phyloP scores from a whole-genome alignment of 2,797 vertebrate species.

The Sebastes trivittatus region DNA sequence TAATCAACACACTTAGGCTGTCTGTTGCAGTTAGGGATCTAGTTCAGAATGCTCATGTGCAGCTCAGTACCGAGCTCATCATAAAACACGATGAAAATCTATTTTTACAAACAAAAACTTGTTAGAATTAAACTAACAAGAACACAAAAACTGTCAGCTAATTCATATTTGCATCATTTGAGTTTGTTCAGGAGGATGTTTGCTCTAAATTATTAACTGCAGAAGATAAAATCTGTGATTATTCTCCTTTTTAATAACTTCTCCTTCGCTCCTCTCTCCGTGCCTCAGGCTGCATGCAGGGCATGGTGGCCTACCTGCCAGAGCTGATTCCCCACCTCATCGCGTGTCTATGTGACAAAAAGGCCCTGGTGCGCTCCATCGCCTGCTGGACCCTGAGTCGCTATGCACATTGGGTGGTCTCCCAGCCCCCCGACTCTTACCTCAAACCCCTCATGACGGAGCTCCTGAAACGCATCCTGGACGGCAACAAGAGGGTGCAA shows the following conservation, averaged over 20 bases:
- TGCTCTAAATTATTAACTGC: not conserved
- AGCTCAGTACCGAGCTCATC: too few relatives aligned
- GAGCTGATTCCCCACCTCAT: slow-evolving; percentile 94
- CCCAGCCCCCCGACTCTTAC: slow-evolving; percentile 90
- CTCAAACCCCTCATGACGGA: slow-evolving; percentile 96
- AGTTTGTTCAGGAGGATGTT: not conserved
- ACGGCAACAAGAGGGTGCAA: slow-evolving; percentile 95
- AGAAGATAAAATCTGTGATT: not conserved
- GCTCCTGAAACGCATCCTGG: slow-evolving; percentile 94
- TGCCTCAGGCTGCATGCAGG: slow-evolving; percentile 91
- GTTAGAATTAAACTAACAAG: too few relatives aligned
- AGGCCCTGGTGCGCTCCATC: slow-evolving; percentile 94
- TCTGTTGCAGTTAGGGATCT: too few relatives aligned
- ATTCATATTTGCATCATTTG: too few relatives aligned
- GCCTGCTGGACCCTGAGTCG: slow-evolving; percentile 97
- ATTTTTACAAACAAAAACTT: too few relatives aligned
- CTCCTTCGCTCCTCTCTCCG: not conserved
- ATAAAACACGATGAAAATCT: too few relatives aligned
- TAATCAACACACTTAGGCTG: too few relatives aligned
- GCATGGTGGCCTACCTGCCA: slow-evolving; percentile 93
- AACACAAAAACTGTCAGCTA: too few relatives aligned
- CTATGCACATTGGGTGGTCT: slow-evolving; percentile 96
- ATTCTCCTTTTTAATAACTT: not conserved
- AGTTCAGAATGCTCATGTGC: too few relatives aligned
- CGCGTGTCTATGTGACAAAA: slow-evolving; percentile 92